Evolutionary conservation across 2,888 invertebrate genomes (phyloP).

Genomic region (Thumatha senex): DNA sequence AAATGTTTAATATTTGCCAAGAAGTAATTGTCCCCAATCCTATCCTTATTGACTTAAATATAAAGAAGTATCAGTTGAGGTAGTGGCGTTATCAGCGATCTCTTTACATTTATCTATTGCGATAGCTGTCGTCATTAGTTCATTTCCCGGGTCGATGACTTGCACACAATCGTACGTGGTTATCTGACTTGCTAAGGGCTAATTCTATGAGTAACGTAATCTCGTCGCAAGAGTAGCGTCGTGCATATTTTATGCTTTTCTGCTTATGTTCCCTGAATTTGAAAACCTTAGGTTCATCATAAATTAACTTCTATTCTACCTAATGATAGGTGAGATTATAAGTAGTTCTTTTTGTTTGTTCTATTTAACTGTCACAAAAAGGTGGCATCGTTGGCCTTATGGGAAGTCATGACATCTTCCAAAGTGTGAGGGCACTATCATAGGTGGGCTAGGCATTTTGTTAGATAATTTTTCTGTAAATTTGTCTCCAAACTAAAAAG

Average conservation of each 20-base stretch:
- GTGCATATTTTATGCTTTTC: not conserved
- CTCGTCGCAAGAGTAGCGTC: not conserved
- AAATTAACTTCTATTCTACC: no score
- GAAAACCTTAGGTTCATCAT: no score
- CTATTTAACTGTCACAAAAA: no score
- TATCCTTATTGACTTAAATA: no score
- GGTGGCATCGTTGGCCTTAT: no score
- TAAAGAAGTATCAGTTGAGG: no score
- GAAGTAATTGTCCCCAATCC: not conserved
- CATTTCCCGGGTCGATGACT: conserved; percentile 38
- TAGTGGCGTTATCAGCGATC: conserved; percentile 29
- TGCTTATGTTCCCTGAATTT: not conserved
- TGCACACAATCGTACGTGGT: conserved; percentile 22
- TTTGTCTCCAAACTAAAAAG: not conserved
- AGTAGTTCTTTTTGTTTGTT: no score
- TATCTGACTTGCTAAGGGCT: conserved; percentile 20
- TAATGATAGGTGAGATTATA: no score
- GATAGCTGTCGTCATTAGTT: conserved; percentile 21
- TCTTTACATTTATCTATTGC: conserved; percentile 25
- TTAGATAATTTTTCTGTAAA: no score
- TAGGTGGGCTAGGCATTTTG: no score
- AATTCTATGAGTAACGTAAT: conserved; percentile 5
- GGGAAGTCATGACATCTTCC: no score
- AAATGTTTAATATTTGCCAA: not conserved
- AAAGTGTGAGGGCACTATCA: no score